Percentiles rank a stretch among this genome's conserved stretches.
phyloP scores from a whole-genome alignment of 1,140 invertebrate genomes.

The Chironomus tepperi region DNA sequence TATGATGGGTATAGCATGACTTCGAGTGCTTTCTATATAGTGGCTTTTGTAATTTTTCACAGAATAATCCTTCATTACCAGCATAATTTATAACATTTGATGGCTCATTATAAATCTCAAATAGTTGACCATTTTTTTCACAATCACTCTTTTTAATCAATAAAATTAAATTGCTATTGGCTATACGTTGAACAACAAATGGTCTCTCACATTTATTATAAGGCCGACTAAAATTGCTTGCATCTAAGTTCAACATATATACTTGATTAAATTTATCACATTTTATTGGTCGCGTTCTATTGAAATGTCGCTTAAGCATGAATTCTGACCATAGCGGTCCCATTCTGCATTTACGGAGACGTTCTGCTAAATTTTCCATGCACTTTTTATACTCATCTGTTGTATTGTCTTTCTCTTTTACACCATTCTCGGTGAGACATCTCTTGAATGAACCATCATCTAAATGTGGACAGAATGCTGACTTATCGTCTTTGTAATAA shows the following conservation, averaged over 20 bases:
- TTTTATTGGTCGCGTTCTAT: background rate
- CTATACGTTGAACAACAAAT: background rate
- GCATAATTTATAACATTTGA: background rate
- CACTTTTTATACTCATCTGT: background rate
- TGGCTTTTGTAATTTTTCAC: background rate
- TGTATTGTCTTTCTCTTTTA: background rate
- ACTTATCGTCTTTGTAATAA: background rate
- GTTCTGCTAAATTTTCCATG: background rate
- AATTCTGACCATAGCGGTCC: background rate
- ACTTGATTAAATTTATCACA: background rate
- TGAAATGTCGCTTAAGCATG: background rate
- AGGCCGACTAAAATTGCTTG: constrained; percentile 10
- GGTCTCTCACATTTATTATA: background rate
- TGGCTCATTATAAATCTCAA: background rate
- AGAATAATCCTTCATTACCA: background rate
- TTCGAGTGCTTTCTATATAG: background rate
- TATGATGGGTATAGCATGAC: background rate
- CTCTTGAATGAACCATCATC: background rate
- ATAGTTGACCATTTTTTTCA: background rate
- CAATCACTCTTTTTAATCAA: background rate
- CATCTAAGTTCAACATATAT: constrained; percentile 1
- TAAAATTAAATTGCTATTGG: constrained; percentile 1
- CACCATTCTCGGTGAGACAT: background rate
- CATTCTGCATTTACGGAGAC: background rate
- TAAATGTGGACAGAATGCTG: background rate